Conservation (phyloP, 1,140 invertebrate genomes). For the Philotrypesis tridentata region DNA sequence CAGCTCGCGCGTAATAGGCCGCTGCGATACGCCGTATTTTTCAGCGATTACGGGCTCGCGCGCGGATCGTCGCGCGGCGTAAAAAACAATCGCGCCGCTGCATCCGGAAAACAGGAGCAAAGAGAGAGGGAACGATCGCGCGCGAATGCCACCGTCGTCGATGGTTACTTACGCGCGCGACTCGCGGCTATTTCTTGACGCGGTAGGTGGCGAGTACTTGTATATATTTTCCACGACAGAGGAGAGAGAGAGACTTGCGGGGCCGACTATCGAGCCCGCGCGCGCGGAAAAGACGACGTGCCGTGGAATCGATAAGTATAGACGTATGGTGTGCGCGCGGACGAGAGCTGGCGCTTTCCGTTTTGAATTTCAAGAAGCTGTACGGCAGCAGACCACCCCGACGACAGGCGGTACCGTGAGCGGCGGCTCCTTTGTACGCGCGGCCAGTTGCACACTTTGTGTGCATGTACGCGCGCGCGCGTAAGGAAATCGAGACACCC, state of each 20-base stretch:
- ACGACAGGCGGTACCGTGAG: no score
- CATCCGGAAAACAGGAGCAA: no score
- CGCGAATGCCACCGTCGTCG: not conserved
- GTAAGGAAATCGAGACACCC: not conserved
- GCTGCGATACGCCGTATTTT: not conserved
- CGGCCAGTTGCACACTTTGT: no score
- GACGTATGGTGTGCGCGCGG: not conserved
- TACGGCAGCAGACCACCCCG: not conserved
- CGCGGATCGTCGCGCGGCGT: not conserved
- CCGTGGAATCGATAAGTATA: slow-evolving; percentile 53
- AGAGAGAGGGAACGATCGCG: not conserved
- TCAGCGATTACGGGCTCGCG: not conserved
- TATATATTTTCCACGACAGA: not conserved
- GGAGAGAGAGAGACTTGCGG: no score
- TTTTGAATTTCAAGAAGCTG: slow-evolving; percentile 48
- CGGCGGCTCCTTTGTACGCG: not conserved
- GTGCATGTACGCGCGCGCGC: not conserved
- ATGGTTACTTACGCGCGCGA: no score
- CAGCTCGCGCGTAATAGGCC: no score
- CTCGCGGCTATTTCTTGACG: not conserved
- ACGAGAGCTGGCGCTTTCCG: not conserved
- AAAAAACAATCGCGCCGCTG: no score
- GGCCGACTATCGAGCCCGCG: no score
- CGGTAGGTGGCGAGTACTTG: slow-evolving; percentile 12
- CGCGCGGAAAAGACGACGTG: not conserved